Conservation (phyloP, 2,113 vertebrate species). For the Engraulis encrasicolus region DNA sequence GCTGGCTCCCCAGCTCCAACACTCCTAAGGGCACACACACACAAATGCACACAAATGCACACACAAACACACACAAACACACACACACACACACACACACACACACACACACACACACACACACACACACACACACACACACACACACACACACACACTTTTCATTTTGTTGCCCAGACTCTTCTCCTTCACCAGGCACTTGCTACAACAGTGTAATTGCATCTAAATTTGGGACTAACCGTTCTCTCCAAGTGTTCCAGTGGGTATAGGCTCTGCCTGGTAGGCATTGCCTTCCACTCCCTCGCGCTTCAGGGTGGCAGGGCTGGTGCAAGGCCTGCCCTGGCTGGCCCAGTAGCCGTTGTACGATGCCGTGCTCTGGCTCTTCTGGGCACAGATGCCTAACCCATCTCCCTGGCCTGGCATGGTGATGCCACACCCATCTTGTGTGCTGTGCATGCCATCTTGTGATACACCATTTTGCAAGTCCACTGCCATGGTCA, state of each 20-base stretch:
- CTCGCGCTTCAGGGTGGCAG: neutral
- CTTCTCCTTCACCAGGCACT: too few relatives aligned
- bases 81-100: too few relatives aligned
- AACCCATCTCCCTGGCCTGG: neutral
- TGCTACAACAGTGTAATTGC: too few relatives aligned
- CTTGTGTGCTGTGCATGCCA: neutral
- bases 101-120: too few relatives aligned
- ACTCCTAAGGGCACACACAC: slow-evolving; percentile 52
- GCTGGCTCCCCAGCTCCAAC: slow-evolving; percentile 51
- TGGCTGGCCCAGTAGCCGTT: neutral
- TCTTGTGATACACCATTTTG: neutral
- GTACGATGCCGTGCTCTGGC: neutral
- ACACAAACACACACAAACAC: neutral
- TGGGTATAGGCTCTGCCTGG: neutral
- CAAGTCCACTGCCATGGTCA: neutral
- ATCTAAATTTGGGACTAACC: neutral
- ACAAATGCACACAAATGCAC: neutral
- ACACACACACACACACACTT: too few relatives aligned
- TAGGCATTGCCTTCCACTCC: neutral
- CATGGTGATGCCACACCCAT: neutral
- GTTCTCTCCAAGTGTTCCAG: neutral
- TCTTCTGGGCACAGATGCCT: neutral
- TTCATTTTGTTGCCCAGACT: too few relatives aligned
- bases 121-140: slow-evolving; percentile 7
- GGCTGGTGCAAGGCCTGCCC: neutral